Conservation (phyloP, 1,140 invertebrate species). For the Vollenhovia emeryi region DNA sequence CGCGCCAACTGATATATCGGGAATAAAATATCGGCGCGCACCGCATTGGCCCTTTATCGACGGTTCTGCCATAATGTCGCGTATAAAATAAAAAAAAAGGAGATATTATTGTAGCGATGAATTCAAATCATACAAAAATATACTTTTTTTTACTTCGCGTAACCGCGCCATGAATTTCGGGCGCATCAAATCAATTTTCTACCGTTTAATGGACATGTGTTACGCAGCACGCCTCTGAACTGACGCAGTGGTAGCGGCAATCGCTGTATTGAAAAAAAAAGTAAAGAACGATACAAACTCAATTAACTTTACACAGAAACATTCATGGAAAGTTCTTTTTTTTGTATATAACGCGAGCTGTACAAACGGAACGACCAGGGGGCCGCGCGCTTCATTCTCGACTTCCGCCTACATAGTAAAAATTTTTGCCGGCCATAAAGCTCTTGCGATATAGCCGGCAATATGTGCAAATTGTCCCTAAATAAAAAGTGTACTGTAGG, state of each 20-base stretch:
- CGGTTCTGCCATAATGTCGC: too few relatives aligned
- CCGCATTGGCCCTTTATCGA: background rate
- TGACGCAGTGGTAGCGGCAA: background rate
- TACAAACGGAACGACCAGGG: background rate
- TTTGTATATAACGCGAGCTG: slow-evolving; percentile 3
- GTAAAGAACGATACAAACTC: slow-evolving; percentile 38
- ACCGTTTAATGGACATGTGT: slow-evolving; percentile 40
- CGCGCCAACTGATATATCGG: background rate
- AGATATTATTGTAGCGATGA: slow-evolving; percentile 6
- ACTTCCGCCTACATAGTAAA: slow-evolving; percentile 25
- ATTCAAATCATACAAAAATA: slow-evolving; percentile 6
- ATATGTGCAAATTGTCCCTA: slow-evolving; percentile 23
- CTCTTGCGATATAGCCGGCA: background rate
- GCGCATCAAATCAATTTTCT: slow-evolving; percentile 43
- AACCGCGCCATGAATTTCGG: background rate
- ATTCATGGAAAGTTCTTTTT: slow-evolving; percentile 16
- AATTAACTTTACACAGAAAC: slow-evolving; percentile 55
- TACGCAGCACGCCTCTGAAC: slow-evolving; percentile 18
- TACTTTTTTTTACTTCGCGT: background rate
- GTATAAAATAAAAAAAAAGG: background rate
- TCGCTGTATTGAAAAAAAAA: slow-evolving; percentile 20
- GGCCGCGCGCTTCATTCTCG: slow-evolving; percentile 31
- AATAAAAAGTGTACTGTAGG: slow-evolving; percentile 17
- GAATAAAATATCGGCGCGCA: background rate
- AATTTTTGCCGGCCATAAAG: slow-evolving; percentile 35